Base-by-base conservation (phyloP, 2,797 vertebrate species). In the Microtus californicus region DNA sequence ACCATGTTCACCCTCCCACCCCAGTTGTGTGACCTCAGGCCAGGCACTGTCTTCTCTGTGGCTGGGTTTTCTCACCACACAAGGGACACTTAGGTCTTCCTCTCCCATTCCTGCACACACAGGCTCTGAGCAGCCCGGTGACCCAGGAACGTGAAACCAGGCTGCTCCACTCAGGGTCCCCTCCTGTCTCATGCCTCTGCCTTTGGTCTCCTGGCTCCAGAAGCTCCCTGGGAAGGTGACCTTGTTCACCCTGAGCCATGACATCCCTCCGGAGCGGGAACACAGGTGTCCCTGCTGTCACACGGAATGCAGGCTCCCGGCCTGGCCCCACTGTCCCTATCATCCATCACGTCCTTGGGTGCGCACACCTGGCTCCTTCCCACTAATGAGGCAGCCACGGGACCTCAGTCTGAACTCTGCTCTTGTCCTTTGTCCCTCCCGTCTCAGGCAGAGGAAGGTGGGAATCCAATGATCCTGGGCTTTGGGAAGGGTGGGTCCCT, bases 271-370 rank as follows among this genome's bases (percentile, higher is more conserved):
- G 61, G 61, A 74, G 34, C 85, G 78, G 34, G 45, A 90, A 56
- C 0, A 0, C 13, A 78, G 34, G 40, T 40, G 85, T 43, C 59
- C 56, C 91, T 45, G 61, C 63, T 95, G 80, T 93, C 80, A 82
- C 7, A 1, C 14, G n/a, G 31, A 85, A 79, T 27, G 85, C 51
- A 45, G 73, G 61, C 43, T 89, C 74, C 40, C 5, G 67, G 83
- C 90, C 91, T 78, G 74, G 54, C 48, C 54, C 23, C 54, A 86
- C 25, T 1, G 54, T 73, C 92, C 69, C 90, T 92, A 86, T 92
- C 93, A 48, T 2, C 2, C 0, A 40, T 78, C 40, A 11, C 27
- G 17, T 12, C 21, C 19, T 40, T 90, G 40, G 2, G 83, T 43
- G 43, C 77, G 2, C 48, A 81, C 5, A 71, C 40, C 79, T 0